phyloP scores from a whole-genome alignment of 2,797 vertebrate species.

The Premnoplex brunnescens region DNA sequence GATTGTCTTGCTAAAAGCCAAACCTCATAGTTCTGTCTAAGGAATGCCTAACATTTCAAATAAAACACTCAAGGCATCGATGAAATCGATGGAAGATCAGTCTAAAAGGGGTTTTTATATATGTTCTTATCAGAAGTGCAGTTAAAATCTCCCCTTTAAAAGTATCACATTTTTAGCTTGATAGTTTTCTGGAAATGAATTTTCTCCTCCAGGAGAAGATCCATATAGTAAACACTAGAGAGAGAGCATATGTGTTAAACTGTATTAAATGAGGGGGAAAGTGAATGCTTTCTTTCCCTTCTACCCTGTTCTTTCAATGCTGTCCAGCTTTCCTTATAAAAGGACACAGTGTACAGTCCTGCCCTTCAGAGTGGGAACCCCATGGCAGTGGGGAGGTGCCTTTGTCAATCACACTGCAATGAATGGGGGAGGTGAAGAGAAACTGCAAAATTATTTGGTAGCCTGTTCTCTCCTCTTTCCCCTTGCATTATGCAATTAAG shows the following conservation, averaged over 20 bases:
- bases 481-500: not conserved
- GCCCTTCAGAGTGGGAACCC: not conserved
- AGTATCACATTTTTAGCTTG: slow-evolving; percentile 56
- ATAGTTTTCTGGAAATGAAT: slow-evolving; percentile 57
- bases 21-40: slow-evolving; percentile 49
- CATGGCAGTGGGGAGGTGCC: not conserved
- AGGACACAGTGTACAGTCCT: not conserved
- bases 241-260: not conserved
- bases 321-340: not conserved
- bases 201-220: slow-evolving; percentile 37
- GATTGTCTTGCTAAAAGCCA: slow-evolving; percentile 74
- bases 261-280: not conserved
- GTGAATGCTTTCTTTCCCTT: not conserved
- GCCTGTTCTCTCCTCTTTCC: not conserved
- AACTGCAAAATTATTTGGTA: not conserved
- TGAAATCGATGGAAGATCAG: slow-evolving; percentile 68
- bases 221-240: slow-evolving; percentile 56
- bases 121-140: slow-evolving; percentile 62
- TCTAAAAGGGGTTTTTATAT: slow-evolving; percentile 36
- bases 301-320: not conserved
- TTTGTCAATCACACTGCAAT: not conserved
- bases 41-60: slow-evolving; percentile 71
- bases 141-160: slow-evolving; percentile 64
- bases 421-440: not conserved
- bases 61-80: slow-evolving; percentile 60